These are phyloP conservation scores for Acanthurus leucopareius DNA, from an alignment of 2,797 vertebrate species.

Conservation along the genomic window DNA sequence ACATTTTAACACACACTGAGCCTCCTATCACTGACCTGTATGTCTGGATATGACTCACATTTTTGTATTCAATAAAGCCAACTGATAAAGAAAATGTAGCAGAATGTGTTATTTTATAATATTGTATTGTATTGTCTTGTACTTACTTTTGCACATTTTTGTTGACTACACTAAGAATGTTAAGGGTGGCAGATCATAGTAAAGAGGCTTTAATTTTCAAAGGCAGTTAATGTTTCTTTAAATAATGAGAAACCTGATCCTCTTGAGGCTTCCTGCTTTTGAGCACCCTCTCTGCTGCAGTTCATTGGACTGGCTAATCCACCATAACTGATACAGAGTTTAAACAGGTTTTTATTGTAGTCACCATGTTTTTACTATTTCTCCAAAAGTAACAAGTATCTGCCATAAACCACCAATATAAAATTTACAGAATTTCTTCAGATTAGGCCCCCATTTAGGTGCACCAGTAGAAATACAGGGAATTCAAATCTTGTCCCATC, in stretches of 20 bases:
- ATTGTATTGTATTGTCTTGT: no score
- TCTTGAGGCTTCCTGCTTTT: conserved; percentile 21
- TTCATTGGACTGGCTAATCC: conserved; percentile 40
- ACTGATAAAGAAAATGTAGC: not conserved
- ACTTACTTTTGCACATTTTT: not conserved
- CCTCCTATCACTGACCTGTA: not conserved
- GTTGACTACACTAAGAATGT: not conserved
- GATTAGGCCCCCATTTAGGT: not conserved
- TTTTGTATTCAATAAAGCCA: not conserved
- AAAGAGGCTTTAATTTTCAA: conserved; percentile 17
- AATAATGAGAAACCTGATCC: conserved; percentile 26
- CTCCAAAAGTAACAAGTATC: conserved; percentile 1
- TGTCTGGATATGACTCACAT: not conserved
- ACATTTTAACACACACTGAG: conserved; percentile 10
- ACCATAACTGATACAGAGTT: conserved; percentile 16
- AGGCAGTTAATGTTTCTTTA: conserved; percentile 23
- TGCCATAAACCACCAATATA: not conserved
- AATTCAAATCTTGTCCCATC: not conserved
- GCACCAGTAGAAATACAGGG: not conserved
- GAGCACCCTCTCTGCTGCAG: conserved; percentile 20
- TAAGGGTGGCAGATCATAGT: not conserved
- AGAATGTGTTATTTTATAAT: not conserved
- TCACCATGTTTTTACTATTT: not conserved
- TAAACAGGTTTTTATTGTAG: conserved; percentile 26
- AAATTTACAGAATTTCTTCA: not conserved